Evolutionary conservation across 2,888 invertebrate genomes (phyloP).

Genomic region (Eupithecia subfuscata): DNA sequence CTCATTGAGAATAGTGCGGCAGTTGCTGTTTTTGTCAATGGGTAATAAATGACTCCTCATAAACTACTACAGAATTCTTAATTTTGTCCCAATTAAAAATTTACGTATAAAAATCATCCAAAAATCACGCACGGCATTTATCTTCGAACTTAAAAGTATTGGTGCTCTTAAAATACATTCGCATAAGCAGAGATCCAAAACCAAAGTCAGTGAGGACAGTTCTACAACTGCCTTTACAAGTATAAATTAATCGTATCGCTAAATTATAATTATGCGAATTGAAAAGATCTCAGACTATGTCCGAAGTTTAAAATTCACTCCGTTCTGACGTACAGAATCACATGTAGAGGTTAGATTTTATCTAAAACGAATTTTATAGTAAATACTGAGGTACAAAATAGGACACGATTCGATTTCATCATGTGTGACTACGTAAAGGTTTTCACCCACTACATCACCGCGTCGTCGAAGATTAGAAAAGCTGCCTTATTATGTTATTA

Average conservation of each 20-base stretch:
- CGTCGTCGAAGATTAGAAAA: neutral
- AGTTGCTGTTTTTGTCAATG: constrained; percentile 18
- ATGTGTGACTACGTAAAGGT: constrained; percentile 43
- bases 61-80: neutral
- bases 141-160: constrained; percentile 45
- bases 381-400: constrained; percentile 65
- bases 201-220: constrained; percentile 49
- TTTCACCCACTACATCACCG: constrained; percentile 26
- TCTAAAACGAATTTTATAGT: constrained; percentile 55
- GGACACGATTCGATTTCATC: constrained; percentile 50
- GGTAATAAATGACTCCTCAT: neutral
- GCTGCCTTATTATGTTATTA: neutral
- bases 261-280: constrained; percentile 44
- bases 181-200: constrained; percentile 64
- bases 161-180: constrained; percentile 53
- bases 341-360: constrained; percentile 63
- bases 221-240: constrained; percentile 47
- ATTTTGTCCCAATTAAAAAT: neutral
- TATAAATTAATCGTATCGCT: constrained; percentile 40
- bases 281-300: constrained; percentile 48
- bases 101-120: neutral
- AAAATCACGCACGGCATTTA: neutral
- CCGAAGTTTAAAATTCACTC: constrained; percentile 47
- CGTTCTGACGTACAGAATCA: constrained; percentile 48
- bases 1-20: constrained; percentile 28